Percentiles rank a stretch among this genome's conserved stretches.
phyloP scores from a whole-genome alignment of 30 jellyfish, hydroid and myxozoan genomes.

The Clytia hemisphaerica region DNA sequence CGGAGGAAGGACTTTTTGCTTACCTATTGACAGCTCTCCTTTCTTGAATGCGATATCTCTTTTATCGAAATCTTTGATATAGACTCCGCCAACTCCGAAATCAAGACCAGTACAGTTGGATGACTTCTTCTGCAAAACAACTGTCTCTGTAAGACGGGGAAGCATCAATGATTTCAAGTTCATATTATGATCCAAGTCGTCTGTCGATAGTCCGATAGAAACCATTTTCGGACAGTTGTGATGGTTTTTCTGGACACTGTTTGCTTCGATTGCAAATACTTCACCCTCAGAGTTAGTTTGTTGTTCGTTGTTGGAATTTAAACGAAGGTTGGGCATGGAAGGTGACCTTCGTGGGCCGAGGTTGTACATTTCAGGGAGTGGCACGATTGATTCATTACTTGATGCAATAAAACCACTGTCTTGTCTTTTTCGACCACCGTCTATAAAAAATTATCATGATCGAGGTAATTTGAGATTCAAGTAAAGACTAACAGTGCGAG shows the following conservation, averaged over 20 bases:
- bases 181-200: not conserved
- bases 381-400: slow-evolving; percentile 35
- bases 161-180: not conserved
- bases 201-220: not conserved
- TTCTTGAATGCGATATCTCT: slow-evolving; percentile 11
- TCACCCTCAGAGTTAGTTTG: not conserved
- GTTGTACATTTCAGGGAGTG: slow-evolving; percentile 5
- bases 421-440: slow-evolving; percentile 24
- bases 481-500: no score
- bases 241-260: not conserved
- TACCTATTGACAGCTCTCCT: slow-evolving; percentile 20
- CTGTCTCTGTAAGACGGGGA: slow-evolving; percentile 2
- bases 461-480: no score
- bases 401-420: slow-evolving; percentile 33
- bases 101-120: slow-evolving; percentile 30
- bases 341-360: slow-evolving; percentile 3
- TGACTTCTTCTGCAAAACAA: slow-evolving; percentile 13
- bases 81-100: slow-evolving; percentile 34
- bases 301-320: not conserved
- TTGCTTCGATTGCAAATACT: not conserved
- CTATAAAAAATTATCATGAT: slow-evolving; percentile 15
- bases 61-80: slow-evolving; percentile 9
- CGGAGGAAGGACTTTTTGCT: no score
- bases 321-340: slow-evolving; percentile 27
- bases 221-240: not conserved